phyloP scores from a whole-genome alignment of 2,113 vertebrate species.

The Dipodomys spectabilis region DNA sequence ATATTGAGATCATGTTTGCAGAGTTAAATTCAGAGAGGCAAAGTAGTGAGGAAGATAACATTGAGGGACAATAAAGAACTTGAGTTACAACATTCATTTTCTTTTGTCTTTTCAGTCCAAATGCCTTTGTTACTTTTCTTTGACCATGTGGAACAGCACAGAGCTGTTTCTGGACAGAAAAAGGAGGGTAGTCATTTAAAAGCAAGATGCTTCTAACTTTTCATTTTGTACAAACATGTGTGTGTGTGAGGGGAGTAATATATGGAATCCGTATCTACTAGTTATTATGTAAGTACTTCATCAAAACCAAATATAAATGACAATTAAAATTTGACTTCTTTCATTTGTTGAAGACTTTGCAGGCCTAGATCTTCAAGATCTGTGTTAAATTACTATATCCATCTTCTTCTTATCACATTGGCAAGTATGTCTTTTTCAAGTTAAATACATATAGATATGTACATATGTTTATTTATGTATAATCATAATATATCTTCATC shows the following conservation, averaged over 20 bases:
- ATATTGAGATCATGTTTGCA: fast-evolving
- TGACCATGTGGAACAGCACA: not conserved
- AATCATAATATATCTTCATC: too few relatives aligned
- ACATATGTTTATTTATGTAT: too few relatives aligned
- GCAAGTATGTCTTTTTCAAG: not conserved
- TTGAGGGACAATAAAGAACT: not conserved
- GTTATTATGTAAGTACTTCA: conserved; percentile 23
- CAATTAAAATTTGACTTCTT: conserved; percentile 8
- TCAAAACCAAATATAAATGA: conserved; percentile 34
- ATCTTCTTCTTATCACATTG: not conserved
- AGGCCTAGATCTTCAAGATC: not conserved
- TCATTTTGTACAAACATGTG: not conserved
- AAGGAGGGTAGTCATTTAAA: not conserved
- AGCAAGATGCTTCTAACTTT: not conserved
- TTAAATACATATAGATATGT: not conserved
- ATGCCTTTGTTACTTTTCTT: not conserved
- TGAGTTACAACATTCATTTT: not conserved
- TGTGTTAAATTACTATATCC: not conserved
- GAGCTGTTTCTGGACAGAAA: not conserved
- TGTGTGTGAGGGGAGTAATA: not conserved
- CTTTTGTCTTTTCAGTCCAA: not conserved
- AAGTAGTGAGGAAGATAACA: fast-evolving
- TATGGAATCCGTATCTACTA: conserved; percentile 28
- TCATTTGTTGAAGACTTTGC: conserved; percentile 10
- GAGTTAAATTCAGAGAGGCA: not conserved